Percentiles rank a stretch among this genome's conserved stretches.
Evolutionary conservation across 2,797 vertebrate species (phyloP).

Genomic region (Perodicticus potto): DNA sequence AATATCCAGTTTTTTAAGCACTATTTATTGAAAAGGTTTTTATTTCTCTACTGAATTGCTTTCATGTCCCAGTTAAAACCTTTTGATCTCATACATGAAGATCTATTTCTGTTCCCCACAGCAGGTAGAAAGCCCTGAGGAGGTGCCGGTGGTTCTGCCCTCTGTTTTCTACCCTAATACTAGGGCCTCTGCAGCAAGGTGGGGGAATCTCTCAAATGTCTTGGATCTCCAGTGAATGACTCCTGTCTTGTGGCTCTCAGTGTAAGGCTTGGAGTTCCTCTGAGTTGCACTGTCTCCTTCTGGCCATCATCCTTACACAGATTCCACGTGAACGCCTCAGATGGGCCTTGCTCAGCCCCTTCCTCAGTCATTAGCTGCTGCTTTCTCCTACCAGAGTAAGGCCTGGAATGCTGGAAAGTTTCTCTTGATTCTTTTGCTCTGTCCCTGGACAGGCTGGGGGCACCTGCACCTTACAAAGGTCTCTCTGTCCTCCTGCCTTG

Average conservation of each 20-base stretch:
- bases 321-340: fast-evolving
- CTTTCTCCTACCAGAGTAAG: background rate
- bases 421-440: background rate
- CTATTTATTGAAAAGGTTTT: conserved; percentile 7
- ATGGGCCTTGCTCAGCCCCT: background rate
- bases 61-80: background rate
- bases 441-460: background rate
- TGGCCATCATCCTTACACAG: background rate
- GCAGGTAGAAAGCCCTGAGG: background rate
- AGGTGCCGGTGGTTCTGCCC: too few species aligned
- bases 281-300: background rate
- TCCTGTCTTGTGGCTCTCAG: background rate
- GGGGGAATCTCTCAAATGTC: background rate
- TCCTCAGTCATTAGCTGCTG: background rate
- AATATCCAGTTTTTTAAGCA: background rate
- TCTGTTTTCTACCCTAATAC: background rate
- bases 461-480: background rate
- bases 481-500: background rate
- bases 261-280: background rate
- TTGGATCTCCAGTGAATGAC: background rate
- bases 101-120: background rate
- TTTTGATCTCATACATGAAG: background rate
- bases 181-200: background rate
- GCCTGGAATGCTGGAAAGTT: background rate
- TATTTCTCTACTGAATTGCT: background rate